Base-by-base conservation (phyloP, 2,797 vertebrate genomes). In the Australoheros facetus region DNA sequence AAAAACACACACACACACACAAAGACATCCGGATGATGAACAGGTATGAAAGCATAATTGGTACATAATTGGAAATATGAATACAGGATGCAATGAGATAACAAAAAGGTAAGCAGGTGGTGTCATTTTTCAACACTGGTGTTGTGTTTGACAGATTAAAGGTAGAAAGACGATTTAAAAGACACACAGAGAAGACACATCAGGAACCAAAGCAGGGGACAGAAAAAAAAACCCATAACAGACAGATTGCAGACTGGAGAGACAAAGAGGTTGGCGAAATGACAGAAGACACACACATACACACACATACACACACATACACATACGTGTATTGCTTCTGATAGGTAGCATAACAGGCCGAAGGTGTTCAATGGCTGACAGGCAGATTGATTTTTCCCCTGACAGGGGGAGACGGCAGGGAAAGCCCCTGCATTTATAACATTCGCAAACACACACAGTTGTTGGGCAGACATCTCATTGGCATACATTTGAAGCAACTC, bases 321-420 rank as follows among this genome's bases (percentile, higher is more conserved):
- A 86, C 56, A 57, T 3, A 53, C 62, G 56, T 23, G 42, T 12
- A 58, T 73, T 59, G 54, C 58, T 71, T 30, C 78, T 53, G 83
- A 87, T 76, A 80, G 86, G 78, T 56, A 69, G 66, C 59, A 37
- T 89, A 90, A 91, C 91, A 86, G 89, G 81, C 75, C 71, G 32
- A 79, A 83, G 79, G 85, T 92, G 88, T 84, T 87, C 60, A 62
- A 71, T 53, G 80, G 71, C 71, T 90, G 92, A 91, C 85, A 88
- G 93, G 88, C 51, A 77, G 90, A 94, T 94, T 93, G 91, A 94
- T 94, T 93, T 91, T 87, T 71, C 72, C 34, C 53, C 79, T 37
- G 82, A 88, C 81, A 69, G 51, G 75, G 76, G 55, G 60, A 77
- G 81, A 82, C 82, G 77, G 75, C 60, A 8, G 77, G 80, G 83